Evolutionary conservation across 2,888 invertebrate genomes (phyloP).

Genomic region (Rhagonycha fulva): DNA sequence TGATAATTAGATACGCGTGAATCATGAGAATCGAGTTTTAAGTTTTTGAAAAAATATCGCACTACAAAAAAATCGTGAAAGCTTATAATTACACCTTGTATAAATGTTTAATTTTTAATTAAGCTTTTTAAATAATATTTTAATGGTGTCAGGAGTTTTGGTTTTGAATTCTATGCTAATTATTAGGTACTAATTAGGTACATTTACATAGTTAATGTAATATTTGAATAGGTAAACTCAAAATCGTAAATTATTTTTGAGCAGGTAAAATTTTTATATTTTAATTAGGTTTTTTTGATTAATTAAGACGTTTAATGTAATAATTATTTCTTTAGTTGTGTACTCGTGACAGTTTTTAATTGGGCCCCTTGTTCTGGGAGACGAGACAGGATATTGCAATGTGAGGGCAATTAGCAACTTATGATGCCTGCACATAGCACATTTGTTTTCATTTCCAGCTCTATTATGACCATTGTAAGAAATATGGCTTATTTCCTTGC

Average conservation of each 20-base stretch:
- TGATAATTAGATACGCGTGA: not conserved
- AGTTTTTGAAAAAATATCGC: not conserved
- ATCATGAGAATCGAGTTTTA: not conserved
- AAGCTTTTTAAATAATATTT: not conserved
- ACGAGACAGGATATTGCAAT: constrained; percentile 33
- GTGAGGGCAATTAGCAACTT: constrained; percentile 33
- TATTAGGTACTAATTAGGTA: constrained; percentile 1
- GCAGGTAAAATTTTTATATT: not conserved
- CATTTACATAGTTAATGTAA: not conserved
- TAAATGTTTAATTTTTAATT: constrained; percentile 1
- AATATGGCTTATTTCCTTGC: constrained; percentile 13
- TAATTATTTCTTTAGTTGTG: constrained; percentile 10
- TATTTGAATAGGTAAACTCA: not conserved
- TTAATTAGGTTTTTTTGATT: constrained; percentile 1
- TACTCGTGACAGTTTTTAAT: constrained; percentile 27
- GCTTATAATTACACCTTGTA: not conserved
- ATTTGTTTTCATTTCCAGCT: constrained; percentile 24
- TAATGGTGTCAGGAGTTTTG: not conserved
- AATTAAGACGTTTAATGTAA: not conserved
- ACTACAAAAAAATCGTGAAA: not conserved
- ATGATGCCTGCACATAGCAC: constrained; percentile 30
- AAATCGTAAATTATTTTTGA: not conserved
- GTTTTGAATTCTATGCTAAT: constrained; percentile 2
- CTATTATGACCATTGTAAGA: constrained; percentile 19
- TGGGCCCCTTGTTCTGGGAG: constrained; percentile 17